A percentile compares a stretch with the other conserved stretches of the same genome.
phyloP scores from a whole-genome alignment of 2,888 invertebrate genomes.

The Ophonus ardosiacus region DNA sequence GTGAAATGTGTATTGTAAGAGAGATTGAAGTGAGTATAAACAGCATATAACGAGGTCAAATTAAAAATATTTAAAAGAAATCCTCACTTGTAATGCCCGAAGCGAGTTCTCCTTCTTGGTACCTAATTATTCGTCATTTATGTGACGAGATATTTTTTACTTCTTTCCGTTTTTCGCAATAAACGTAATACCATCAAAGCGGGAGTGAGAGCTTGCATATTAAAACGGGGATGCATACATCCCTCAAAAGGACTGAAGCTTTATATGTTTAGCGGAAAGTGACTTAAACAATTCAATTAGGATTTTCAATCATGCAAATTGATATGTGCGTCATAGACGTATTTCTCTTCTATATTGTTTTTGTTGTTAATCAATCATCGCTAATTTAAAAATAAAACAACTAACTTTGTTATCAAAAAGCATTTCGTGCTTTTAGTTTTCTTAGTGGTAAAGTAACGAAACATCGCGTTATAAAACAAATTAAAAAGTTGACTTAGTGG shows the following conservation, averaged over 20 bases:
- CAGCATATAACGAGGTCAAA: slow-evolving; percentile 19
- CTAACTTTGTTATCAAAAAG: neutral
- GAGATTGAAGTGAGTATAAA: neutral
- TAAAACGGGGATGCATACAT: slow-evolving; percentile 7
- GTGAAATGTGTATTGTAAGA: neutral
- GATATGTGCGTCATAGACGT: neutral
- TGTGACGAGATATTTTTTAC: slow-evolving; percentile 53
- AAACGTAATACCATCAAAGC: slow-evolving; percentile 61
- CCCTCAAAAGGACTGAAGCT: neutral
- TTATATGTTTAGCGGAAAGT: neutral
- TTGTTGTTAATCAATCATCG: too few species aligned
- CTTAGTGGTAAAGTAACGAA: too few species aligned
- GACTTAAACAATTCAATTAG: neutral
- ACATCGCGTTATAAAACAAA: too few species aligned
- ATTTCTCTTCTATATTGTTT: neutral
- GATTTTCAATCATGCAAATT: neutral
- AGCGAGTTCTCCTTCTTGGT: slow-evolving; percentile 11
- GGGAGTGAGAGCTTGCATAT: neutral
- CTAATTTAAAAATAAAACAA: neutral
- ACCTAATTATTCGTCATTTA: slow-evolving; percentile 52
- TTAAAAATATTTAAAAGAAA: slow-evolving; percentile 9
- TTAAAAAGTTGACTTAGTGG: too few species aligned
- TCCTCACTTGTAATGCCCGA: slow-evolving; percentile 13
- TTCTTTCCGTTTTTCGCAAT: slow-evolving; percentile 47
- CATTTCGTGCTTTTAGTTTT: neutral